These are phyloP conservation scores for Melanotaenia trifasciata DNA, from an alignment of 2,797 vertebrate genomes.

Conservation along the genomic window DNA sequence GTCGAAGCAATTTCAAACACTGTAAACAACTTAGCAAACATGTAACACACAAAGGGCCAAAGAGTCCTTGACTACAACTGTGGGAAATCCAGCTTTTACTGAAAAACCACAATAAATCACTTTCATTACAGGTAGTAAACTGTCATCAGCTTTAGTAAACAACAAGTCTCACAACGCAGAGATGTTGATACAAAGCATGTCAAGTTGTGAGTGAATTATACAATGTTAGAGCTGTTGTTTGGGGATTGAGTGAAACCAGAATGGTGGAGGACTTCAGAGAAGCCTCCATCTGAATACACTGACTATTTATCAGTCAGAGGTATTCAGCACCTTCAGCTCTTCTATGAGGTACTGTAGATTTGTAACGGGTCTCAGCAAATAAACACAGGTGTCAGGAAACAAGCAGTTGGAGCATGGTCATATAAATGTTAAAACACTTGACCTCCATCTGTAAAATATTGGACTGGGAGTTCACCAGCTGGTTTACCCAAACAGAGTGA, in stretches of 20 bases:
- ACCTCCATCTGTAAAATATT: conserved; percentile 51
- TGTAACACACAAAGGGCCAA: conserved; percentile 26
- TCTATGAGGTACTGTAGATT: conserved; percentile 20
- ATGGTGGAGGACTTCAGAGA: neutral
- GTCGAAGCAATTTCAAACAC: conserved; percentile 45
- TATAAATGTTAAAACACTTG: conserved; percentile 57
- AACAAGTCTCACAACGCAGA: conserved; percentile 9
- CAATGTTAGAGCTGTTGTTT: conserved; percentile 6
- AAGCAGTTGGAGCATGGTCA: conserved; percentile 30
- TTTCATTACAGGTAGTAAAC: conserved; percentile 51
- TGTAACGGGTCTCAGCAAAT: conserved; percentile 18
- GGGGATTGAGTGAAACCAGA: conserved; percentile 24
- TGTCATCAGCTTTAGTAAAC: conserved; percentile 27
- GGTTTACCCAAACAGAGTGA: conserved; percentile 28
- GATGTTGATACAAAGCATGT: conserved; percentile 33
- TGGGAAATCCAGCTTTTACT: conserved; percentile 50
- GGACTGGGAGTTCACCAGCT: conserved; percentile 49
- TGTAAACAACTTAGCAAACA: conserved; percentile 58
- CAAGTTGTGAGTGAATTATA: conserved; percentile 10
- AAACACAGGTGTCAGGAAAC: conserved; percentile 55
- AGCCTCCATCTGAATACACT: conserved; percentile 29
- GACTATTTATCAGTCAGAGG: conserved; percentile 40
- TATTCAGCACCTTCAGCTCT: conserved; percentile 15
- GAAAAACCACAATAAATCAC: conserved; percentile 48
- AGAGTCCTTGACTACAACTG: conserved; percentile 27